Conservation (phyloP, 2,888 invertebrate genomes). For the Lycia hirtaria region DNA sequence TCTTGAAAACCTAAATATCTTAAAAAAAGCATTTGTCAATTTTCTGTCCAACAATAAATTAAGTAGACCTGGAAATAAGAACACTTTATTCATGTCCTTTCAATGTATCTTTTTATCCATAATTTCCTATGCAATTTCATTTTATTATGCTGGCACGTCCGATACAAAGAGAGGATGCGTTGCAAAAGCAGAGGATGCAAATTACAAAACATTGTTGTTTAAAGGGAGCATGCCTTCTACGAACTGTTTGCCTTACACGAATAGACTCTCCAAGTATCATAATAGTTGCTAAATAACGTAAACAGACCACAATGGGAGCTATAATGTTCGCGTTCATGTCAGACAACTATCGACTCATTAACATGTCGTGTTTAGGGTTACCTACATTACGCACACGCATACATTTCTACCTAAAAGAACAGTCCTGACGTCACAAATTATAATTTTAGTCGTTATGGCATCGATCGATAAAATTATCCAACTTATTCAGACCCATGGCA, state of each 20-base stretch:
- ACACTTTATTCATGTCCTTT: no score
- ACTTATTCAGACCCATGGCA: slow-evolving; percentile 53
- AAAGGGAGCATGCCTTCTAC: slow-evolving; percentile 17
- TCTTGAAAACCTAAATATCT: no score
- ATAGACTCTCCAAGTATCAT: slow-evolving; percentile 42
- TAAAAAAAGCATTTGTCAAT: no score
- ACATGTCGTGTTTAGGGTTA: slow-evolving; percentile 61
- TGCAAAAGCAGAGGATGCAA: slow-evolving; percentile 29
- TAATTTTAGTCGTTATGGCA: slow-evolving; percentile 59
- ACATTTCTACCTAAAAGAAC: slow-evolving; percentile 54
- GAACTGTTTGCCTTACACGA: slow-evolving; percentile 43
- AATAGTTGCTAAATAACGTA: slow-evolving; percentile 48
- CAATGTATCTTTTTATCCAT: no score
- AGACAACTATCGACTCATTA: slow-evolving; percentile 57
- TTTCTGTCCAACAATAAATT: no score
- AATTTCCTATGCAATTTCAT: no score
- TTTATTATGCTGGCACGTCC: no score
- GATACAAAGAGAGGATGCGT: slow-evolving; percentile 9
- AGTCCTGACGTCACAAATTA: slow-evolving; percentile 68
- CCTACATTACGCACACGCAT: slow-evolving; percentile 60
- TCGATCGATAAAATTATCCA: slow-evolving; percentile 65
- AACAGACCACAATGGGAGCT: slow-evolving; percentile 52
- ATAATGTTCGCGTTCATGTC: slow-evolving; percentile 51
- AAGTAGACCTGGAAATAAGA: no score
- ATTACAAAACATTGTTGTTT: slow-evolving; percentile 22